phyloP scores from a whole-genome alignment of 2,113 vertebrate genomes.

The Amazona vittata region DNA sequence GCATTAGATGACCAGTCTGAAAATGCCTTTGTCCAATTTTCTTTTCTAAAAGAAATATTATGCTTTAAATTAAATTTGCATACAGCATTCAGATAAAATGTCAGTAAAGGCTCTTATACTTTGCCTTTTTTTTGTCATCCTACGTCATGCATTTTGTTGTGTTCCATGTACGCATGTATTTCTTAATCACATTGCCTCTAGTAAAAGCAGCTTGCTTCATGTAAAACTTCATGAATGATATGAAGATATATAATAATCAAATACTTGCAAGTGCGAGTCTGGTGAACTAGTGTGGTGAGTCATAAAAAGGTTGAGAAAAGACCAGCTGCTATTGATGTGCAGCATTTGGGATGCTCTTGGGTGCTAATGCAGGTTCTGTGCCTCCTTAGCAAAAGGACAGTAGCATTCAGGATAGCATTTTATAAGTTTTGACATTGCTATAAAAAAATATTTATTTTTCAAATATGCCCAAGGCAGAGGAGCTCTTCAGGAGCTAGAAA shows the following conservation, averaged over 20 bases:
- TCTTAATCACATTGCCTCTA: not conserved
- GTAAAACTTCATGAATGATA: not conserved
- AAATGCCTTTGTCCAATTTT: not conserved
- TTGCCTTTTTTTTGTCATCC: not conserved
- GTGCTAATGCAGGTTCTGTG: not conserved
- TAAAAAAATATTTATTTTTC: not conserved
- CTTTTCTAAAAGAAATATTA: not conserved
- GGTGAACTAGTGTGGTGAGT: rapidly evolving
- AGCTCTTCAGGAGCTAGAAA: not conserved
- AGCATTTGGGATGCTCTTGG: not conserved
- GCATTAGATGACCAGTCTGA: not conserved
- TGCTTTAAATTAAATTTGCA: not conserved
- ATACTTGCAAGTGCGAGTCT: rapidly evolving
- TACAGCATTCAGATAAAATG: not conserved
- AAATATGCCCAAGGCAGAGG: not conserved
- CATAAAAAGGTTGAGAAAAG: not conserved
- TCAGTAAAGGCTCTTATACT: not conserved
- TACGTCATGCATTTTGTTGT: not conserved
- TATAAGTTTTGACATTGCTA: not conserved
- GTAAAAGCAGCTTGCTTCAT: not conserved
- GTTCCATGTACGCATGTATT: rapidly evolving
- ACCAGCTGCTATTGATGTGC: rapidly evolving
- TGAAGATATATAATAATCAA: not conserved
- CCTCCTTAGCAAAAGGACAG: not conserved
- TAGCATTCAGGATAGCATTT: not conserved